Evolutionary conservation across 1,140 invertebrate genomes (phyloP), one percentile per base, ranked within the genome.

Genomic region (Drosophila ercepeae): DNA sequence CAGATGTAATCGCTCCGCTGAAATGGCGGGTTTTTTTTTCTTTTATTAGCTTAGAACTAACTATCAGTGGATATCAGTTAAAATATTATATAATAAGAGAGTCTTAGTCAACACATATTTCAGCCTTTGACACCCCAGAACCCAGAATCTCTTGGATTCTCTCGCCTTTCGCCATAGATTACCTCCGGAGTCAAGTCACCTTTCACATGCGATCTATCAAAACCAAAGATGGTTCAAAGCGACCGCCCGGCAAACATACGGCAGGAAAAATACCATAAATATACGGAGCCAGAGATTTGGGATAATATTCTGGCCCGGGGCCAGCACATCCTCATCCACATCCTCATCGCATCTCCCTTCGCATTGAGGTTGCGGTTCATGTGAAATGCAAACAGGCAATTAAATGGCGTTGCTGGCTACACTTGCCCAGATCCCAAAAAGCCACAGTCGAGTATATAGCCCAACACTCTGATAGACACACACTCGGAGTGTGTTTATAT

Each of bases 381-480:
- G 71, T 84, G 79, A 86, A 86, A 86, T 88, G 77, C 82, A 86
- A 88, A 86, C 82, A 86, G 83, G 82, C 82, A 86, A 86, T 86
- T 86, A 86, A 86, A 88, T 82, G 82, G 82, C 82, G 82, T 86
- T 89, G 84, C 73, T 75, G 78, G 74, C 64, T 78, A 75, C 79
- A 84, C 79, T 84, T 84, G 81, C 81, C 68, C 67, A 73, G 61
- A 48, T 69, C 72, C 55, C 19, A 54, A 46, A 21, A 52, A 49
- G 29, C 27, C 32, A 25, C 45, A 57, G 57, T 42, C 57, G 18
- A 48, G 18, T 64, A 65, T 50, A 34, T 25, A 34, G 9, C 23
- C 45, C 16, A 14, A 48, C 11, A 25, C 21, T 21, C 19, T 8
- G 8, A 9, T 13, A 34, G 13, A 23, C 16, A 36, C 41, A 46